A percentile compares a stretch with the other conserved stretches of the same genome.
Conservation (phyloP, 2,888 invertebrate species). For the Tachina grossa region DNA sequence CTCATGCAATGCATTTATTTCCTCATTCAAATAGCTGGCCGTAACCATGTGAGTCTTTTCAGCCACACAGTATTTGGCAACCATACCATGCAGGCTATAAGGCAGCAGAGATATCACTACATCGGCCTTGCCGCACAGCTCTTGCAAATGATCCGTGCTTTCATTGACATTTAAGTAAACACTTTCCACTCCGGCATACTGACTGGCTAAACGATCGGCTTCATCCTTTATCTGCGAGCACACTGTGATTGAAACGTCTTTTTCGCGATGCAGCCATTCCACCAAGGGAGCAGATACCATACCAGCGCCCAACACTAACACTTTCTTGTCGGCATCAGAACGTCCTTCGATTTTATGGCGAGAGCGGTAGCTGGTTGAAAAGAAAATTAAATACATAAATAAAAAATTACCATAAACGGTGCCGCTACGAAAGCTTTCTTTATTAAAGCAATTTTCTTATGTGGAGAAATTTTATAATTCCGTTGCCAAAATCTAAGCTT, state of each 20-base stretch:
- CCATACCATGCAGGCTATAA: slow-evolving; percentile 92
- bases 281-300: slow-evolving; percentile 96
- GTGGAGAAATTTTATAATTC: too few relatives aligned
- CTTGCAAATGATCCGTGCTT: slow-evolving; percentile 86
- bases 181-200: slow-evolving; percentile 90
- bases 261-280: slow-evolving; percentile 94
- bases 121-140: slow-evolving; percentile 89
- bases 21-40: slow-evolving; percentile 95
- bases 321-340: slow-evolving; percentile 86
- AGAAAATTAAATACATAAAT: neutral
- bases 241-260: slow-evolving; percentile 91
- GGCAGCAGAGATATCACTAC: slow-evolving; percentile 95
- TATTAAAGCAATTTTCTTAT: neutral
- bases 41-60: slow-evolving; percentile 96
- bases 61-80: slow-evolving; percentile 94
- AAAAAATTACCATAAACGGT: neutral
- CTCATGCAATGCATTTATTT: slow-evolving; percentile 90
- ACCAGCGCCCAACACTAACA: slow-evolving; percentile 97
- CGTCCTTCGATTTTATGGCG: slow-evolving; percentile 88
- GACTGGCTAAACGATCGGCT: slow-evolving; percentile 91
- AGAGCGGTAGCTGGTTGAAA: slow-evolving; percentile 84
- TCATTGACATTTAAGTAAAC: slow-evolving; percentile 92
- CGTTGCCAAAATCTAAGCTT: too few relatives aligned
- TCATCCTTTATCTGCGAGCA: slow-evolving; percentile 95
- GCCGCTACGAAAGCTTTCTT: neutral